Evolutionary conservation across 2,888 invertebrate genomes (phyloP).

Genomic region (Trachelus stipa): DNA sequence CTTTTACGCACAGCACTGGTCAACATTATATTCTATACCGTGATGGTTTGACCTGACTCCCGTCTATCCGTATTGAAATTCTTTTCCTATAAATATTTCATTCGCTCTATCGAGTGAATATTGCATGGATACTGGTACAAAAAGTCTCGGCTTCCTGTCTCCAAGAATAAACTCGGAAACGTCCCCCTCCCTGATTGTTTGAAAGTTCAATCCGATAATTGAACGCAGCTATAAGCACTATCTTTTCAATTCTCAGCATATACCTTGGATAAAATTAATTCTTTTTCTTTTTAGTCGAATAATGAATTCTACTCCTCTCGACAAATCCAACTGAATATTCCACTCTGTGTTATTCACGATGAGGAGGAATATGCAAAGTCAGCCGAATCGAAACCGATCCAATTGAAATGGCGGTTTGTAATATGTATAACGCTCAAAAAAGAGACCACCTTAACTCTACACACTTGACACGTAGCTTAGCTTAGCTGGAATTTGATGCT

Average conservation of each 20-base stretch:
- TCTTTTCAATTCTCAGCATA: neutral
- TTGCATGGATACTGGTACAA: neutral
- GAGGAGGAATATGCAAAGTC: neutral
- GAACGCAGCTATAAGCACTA: neutral
- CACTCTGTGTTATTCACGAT: neutral
- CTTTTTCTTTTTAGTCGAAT: neutral
- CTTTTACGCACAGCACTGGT: neutral
- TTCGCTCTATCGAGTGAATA: neutral
- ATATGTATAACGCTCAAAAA: neutral
- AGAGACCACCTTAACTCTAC: neutral
- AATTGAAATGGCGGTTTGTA: neutral
- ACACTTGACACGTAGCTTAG: slow-evolving; percentile 1
- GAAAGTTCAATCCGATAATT: neutral
- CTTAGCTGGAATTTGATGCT: slow-evolving; percentile 6
- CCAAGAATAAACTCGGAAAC: neutral
- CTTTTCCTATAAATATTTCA: neutral
- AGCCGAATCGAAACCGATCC: neutral
- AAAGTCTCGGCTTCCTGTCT: neutral
- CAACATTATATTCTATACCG: neutral
- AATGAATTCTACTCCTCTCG: neutral
- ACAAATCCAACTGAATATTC: neutral
- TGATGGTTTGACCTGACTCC: neutral
- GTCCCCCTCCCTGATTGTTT: neutral
- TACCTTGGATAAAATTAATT: neutral
- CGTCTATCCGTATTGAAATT: neutral